A percentile compares a stretch with the other conserved stretches of the same genome.
phyloP scores from a whole-genome alignment of 2,113 vertebrate genomes.

The Microcebus tavaratra region DNA sequence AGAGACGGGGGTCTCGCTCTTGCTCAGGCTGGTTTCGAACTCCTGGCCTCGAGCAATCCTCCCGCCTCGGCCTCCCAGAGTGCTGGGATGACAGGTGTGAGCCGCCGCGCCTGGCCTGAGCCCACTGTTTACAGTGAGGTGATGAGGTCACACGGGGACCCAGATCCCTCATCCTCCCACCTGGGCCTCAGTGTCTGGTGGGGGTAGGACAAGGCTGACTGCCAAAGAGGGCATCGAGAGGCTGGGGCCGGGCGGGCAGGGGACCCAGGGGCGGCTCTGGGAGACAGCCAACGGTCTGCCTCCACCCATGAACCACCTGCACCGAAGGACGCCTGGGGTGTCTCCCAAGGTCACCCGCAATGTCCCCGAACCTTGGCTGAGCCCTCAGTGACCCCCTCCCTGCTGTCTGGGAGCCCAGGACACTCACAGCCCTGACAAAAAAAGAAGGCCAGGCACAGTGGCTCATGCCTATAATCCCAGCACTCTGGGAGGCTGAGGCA shows the following conservation, averaged over 20 bases:
- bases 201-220: neutral
- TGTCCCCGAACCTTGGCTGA: neutral
- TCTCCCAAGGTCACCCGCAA: neutral
- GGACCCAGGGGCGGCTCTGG: neutral
- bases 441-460: neutral
- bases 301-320: neutral
- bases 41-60: too few species aligned
- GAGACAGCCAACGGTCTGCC: neutral
- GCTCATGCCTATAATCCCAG: too few species aligned
- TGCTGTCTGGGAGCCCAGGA: neutral
- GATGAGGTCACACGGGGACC: neutral
- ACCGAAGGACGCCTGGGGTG: neutral
- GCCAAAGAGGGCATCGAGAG: neutral
- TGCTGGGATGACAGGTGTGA: too few species aligned
- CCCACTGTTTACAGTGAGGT: neutral
- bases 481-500: too few species aligned
- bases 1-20: too few species aligned
- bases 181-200: neutral
- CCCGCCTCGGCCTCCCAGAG: too few species aligned
- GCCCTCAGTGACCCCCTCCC: neutral
- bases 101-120: too few species aligned
- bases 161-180: neutral
- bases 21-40: too few species aligned
- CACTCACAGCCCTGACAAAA: neutral
- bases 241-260: neutral